Evolutionary conservation across 2,113 vertebrate species (phyloP), one percentile per base, ranked within the genome.

Genomic region (Microcebus ravelobensis): DNA sequence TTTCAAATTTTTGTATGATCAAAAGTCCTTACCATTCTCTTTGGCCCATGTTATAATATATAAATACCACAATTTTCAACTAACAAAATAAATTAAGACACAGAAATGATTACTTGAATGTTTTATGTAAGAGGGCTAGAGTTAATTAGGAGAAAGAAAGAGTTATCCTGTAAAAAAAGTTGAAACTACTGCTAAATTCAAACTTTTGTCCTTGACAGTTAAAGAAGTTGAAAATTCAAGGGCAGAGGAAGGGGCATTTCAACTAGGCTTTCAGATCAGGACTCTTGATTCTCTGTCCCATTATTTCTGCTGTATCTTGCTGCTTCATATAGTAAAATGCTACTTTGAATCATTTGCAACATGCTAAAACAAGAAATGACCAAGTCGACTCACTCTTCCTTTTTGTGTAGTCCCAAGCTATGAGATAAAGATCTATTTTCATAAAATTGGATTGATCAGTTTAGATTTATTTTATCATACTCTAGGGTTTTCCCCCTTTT

Each of bases 381-480:
- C 52, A 86, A 50, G 25, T 20, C 21, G 91, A 31, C 31, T 83
- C 27, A 91, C 12, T 57, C 2, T 73, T 67, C 6, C 61, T 81
- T 84, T 92, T 12, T 81, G 63, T 77, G 2, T 25, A 63, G 14
- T 74, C 45, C 31, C 13, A 94, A 87, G 12, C 3, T 42, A 8
- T 9, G 34, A 74, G 45, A 91, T 14, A 71, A 15, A 94, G 70
- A 94, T 68, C 4, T 17, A 71, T 86, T 94, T 86, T 68, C 79
- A 86, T 67, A 91, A 86, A 96, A 91, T 57, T 71, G 4, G 39
- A 95, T 90, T 68, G 18, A 91, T 89, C 29, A 65, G 17, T 84
- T 94, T 97, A 15, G 13, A 80, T 80, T 93, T 48, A 3, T 12
- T 81, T 91, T 89, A 67, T 80, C 55, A n/a, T 74, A 79, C 23